These are phyloP conservation scores for Pristionchus fissidentatus DNA, from an alignment of 2,888 invertebrate species.

Conservation along the genomic window DNA sequence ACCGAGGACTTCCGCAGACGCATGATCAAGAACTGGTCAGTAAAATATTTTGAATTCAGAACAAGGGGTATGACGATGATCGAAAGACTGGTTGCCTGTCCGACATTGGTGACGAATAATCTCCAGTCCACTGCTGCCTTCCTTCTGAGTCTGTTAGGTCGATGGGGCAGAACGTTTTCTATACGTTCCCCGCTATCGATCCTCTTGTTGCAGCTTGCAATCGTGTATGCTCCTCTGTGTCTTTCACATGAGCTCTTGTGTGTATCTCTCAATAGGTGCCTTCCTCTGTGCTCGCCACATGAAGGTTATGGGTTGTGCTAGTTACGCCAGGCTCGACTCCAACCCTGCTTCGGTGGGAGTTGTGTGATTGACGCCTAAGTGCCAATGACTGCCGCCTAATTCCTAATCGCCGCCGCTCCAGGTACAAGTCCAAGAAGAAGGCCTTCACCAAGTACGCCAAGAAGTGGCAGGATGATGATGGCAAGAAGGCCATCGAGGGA, in stretches of 20 bases:
- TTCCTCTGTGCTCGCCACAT: conserved; percentile 56
- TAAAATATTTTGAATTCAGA: conserved; percentile 50
- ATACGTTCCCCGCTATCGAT: conserved; percentile 7
- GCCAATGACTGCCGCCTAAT: conserved; percentile 46
- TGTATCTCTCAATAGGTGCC: conserved; percentile 19
- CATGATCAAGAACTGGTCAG: conserved; percentile 99
- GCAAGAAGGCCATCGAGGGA: conserved; percentile 94
- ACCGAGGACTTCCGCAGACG: conserved; percentile 97
- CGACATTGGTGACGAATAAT: conserved; percentile 42
- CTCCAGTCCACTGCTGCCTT: conserved; percentile 50
- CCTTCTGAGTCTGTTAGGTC: conserved; percentile 48
- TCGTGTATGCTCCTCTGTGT: conserved; percentile 44
- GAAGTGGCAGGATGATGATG: conserved; percentile 98
- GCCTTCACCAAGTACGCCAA: conserved; percentile 97
- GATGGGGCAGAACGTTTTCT: not conserved
- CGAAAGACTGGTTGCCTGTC: conserved; percentile 90
- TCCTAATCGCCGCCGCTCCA: conserved; percentile 77
- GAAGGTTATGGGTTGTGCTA: conserved; percentile 62
- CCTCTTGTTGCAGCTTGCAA: conserved; percentile 31
- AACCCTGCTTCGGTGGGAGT: conserved; percentile 15
- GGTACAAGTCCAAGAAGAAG: conserved; percentile 99
- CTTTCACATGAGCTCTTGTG: conserved; percentile 16
- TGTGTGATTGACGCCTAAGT: not conserved
- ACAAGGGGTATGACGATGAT: conserved; percentile 84
- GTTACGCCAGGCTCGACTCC: conserved; percentile 27